Evolutionary conservation across 2,888 invertebrate genomes (phyloP).

Genomic region (Theretra japonica): DNA sequence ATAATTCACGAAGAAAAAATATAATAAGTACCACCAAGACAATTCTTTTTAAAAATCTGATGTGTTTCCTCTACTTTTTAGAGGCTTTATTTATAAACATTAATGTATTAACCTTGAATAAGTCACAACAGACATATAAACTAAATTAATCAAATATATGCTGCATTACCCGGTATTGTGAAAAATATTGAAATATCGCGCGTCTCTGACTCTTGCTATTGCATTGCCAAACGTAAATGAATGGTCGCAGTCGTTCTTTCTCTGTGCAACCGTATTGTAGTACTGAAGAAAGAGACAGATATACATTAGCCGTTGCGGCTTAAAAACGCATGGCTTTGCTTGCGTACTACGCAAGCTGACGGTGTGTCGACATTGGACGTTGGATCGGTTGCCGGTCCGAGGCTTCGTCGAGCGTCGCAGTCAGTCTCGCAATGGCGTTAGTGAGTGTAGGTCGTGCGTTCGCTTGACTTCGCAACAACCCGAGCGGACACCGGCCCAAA

Average conservation of each 20-base stretch:
- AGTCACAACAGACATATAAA: conserved; percentile 30
- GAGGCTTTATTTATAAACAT: conserved; percentile 8
- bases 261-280: conserved; percentile 43
- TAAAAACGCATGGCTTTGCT: conserved; percentile 72
- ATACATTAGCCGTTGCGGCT: conserved; percentile 46
- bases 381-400: conserved; percentile 80
- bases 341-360: conserved; percentile 83
- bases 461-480: conserved; percentile 78
- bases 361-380: conserved; percentile 85
- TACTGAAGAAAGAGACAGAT: conserved; percentile 64
- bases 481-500: conserved; percentile 86
- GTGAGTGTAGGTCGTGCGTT: conserved; percentile 77
- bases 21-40: neutral
- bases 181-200: conserved; percentile 67
- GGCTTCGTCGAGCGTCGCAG: conserved; percentile 68
- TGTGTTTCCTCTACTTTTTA: neutral
- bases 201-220: conserved; percentile 57
- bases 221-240: conserved; percentile 81
- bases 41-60: neutral
- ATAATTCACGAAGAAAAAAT: neutral
- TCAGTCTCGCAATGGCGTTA: conserved; percentile 85
- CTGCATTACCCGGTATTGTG: conserved; percentile 52
- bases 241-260: conserved; percentile 69
- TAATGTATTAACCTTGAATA: conserved; percentile 29
- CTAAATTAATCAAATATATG: conserved; percentile 33